Evolutionary conservation across 2,888 invertebrate species (phyloP), one percentile per base, ranked within the genome.

Genomic region (Phengaris alcon): DNA sequence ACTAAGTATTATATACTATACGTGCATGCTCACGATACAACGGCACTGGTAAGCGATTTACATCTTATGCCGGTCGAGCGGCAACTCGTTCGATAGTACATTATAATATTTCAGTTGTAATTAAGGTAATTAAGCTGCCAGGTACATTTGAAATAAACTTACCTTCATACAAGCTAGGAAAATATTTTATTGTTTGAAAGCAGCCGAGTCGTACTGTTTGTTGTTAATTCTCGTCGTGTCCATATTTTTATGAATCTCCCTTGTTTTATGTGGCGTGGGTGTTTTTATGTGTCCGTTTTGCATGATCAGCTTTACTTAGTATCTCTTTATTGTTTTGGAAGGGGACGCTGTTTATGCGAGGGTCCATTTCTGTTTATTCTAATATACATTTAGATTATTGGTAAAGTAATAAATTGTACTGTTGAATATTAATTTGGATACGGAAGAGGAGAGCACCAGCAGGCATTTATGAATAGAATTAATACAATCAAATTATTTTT

Each of bases 221-320:
- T 72, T 54, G 54, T 72, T 72, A 54, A 72, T 72, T 72, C 54
- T 35, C 72, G 35, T 72, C 72, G 54, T 72, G 72, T 72, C 70
- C 70, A 72, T 72, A 72, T 35, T 52, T 72, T 73, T 70, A 73
- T 68, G 64, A 75, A 52, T 73, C 59, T 51, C 75, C 75, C 76
- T 68, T 68, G 74, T 48, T 74, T 76, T 55, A 74, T 74, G 12
- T 52, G 74, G 72, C 35, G 74, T 46, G 75, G 68, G 54, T 68
- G 64, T 69, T 70, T 74, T 74, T 77, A 70, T 76, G 74, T 70
- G 54, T 57, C 54, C 76, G 76, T 79, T 79, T 79, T 79, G 79
- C 87, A 87, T 87, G 86, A 81, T 86, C 86, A 84, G 86, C 85
- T 78, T 77, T 81, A 79, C 83, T 84, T 82, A 82, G 82, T 80